These are phyloP conservation scores for Carettochelys insculpta DNA, from an alignment of 2,113 vertebrate species.

Conservation along the genomic window DNA sequence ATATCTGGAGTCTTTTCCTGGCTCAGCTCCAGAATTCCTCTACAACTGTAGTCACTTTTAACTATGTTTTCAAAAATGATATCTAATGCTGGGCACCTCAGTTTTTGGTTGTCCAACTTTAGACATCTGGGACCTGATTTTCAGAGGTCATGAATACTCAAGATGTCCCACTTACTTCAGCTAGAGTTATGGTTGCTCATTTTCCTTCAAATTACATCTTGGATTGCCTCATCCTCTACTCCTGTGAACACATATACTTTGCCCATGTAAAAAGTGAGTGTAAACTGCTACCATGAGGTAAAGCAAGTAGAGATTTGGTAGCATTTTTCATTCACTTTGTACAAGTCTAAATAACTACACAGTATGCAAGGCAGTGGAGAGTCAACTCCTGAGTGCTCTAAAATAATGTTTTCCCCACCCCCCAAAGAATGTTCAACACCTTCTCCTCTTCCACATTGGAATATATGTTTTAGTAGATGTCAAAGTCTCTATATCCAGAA, in stretches of 20 bases:
- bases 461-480: neutral
- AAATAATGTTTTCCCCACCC: neutral
- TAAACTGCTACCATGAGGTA: neutral
- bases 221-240: neutral
- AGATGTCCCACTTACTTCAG: conserved; percentile 1
- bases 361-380: neutral
- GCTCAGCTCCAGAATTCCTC: neutral
- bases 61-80: conserved; percentile 7
- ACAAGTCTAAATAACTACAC: neutral
- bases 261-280: neutral
- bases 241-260: neutral
- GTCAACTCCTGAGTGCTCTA: neutral
- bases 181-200: neutral
- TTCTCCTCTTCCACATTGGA: too few relatives aligned
- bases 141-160: neutral
- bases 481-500: neutral
- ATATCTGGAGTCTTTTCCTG: neutral
- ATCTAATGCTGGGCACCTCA: conserved; percentile 32
- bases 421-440: neutral
- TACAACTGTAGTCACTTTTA: neutral
- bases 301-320: neutral
- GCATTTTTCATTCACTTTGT: neutral
- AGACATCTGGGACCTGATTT: neutral
- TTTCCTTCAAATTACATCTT: conserved; percentile 1
- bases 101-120: conserved; percentile 8